Conservation (phyloP, 2,888 invertebrate species). For the Drosophila paucipuncta region DNA sequence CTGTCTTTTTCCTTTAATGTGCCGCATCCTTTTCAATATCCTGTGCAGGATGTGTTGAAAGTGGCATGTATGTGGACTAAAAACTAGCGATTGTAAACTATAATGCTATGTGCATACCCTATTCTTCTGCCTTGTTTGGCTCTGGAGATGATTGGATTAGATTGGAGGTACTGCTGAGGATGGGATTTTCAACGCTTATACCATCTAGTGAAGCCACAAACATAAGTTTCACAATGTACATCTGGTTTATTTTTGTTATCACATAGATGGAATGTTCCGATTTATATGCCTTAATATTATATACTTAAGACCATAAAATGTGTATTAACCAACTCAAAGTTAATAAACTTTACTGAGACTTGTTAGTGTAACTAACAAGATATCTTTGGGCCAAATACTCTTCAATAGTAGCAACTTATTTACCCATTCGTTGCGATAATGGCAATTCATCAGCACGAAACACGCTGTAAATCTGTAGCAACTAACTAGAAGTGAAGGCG, state of each 20-base stretch:
- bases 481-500: constrained; percentile 43
- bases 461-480: constrained; percentile 49
- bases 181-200: no score
- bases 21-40: constrained; percentile 25
- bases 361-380: background rate
- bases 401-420: background rate
- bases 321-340: background rate
- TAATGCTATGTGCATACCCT: constrained; percentile 6
- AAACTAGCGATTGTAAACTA: constrained; percentile 3
- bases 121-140: background rate
- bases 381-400: constrained; percentile 1
- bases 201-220: no score
- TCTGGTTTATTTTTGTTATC: background rate
- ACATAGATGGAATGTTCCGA: background rate
- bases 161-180: background rate
- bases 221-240: background rate
- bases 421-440: constrained; percentile 31
- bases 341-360: background rate
- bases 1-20: background rate
- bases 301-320: background rate
- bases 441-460: constrained; percentile 60
- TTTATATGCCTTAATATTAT: no score
- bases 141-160: background rate
- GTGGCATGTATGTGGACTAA: constrained; percentile 11
- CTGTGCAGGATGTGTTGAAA: constrained; percentile 25